phyloP scores from a whole-genome alignment of 2,888 invertebrate species.

The Allophyes oxyacanthae region DNA sequence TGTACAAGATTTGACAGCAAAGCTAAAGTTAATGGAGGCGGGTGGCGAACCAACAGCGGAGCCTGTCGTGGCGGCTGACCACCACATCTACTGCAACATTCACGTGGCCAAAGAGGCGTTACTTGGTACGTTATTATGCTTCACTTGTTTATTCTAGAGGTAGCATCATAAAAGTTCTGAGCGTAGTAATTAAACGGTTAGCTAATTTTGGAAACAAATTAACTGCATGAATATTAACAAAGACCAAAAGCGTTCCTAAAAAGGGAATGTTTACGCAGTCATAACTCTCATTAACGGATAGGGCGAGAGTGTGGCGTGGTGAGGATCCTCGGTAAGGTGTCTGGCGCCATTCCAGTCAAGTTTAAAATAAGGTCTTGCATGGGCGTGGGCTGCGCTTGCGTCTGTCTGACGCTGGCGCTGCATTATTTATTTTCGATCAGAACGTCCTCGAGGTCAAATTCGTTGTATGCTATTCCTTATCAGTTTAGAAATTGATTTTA shows the following conservation, averaged over 20 bases:
- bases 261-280: slow-evolving; percentile 76
- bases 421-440: slow-evolving; percentile 66
- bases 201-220: slow-evolving; percentile 45
- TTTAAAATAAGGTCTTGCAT: slow-evolving; percentile 75
- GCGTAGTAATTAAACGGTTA: slow-evolving; percentile 27
- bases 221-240: slow-evolving; percentile 39
- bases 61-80: slow-evolving; percentile 78
- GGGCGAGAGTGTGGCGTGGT: slow-evolving; percentile 51
- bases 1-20: slow-evolving; percentile 92
- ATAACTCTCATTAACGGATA: slow-evolving; percentile 71
- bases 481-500: background rate
- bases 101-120: slow-evolving; percentile 81
- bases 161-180: slow-evolving; percentile 27
- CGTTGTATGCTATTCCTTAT: slow-evolving; percentile 18
- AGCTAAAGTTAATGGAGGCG: slow-evolving; percentile 91
- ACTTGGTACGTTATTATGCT: slow-evolving; percentile 71
- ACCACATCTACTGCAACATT: slow-evolving; percentile 86
- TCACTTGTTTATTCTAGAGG: background rate
- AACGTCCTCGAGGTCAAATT: slow-evolving; percentile 65
- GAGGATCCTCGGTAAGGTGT: slow-evolving; percentile 55
- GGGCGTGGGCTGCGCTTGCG: slow-evolving; percentile 62
- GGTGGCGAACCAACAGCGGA: slow-evolving; percentile 77
- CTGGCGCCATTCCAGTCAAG: slow-evolving; percentile 77
- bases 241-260: slow-evolving; percentile 69
- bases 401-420: slow-evolving; percentile 56